Evolutionary conservation across 2,888 invertebrate genomes (phyloP), one percentile per base, ranked within the genome.

Genomic region (Chymomyza caudatula): DNA sequence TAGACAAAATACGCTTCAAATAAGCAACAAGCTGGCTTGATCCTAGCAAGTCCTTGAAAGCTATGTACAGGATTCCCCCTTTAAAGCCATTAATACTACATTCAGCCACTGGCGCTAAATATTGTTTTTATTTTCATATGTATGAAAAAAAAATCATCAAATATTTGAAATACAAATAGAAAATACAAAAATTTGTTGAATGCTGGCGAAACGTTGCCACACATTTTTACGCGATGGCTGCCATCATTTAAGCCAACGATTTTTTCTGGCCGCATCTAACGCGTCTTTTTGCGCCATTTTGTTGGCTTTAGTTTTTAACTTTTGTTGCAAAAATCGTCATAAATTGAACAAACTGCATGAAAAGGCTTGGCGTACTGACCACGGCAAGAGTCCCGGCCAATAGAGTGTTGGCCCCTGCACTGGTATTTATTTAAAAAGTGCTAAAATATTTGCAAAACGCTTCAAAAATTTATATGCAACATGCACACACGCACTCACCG

Each of bases 371-470:
- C 25, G 29, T 37, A 56, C 53, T 25, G 23, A 13, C 53, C 53
- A 25, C 49, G 55, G 42, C 55, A 42, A 56, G 23, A 62, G 62
- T 49, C 63, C 57, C 15, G 19, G 22, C 51, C 20, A 51, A 19
- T 13, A 19, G 8, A 6, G 49, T 19, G 49, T 49, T 19, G 20
- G 17, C 17, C 17, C 47, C 29, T 25, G 47, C 23, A 19, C 25
- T 3, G 20, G 60, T 78, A 81, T 82, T 82, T 82, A 75, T 77
- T 70, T 67, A 78, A 78, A 37, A 69, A 71, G 73, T 67, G 71
- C 62, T 67, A 70, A 78, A 75, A 76, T 83, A 81, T 83, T 86
- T 86, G 76, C 85, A 63, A 81, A 81, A 76, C 70, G 70, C 83
- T 85, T 78, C 71, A 75, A 67, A 69, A 69, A 67, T 76, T 13